Evolutionary conservation across 1,140 invertebrate species (phyloP), one percentile per base, ranked within the genome.

Genomic region (Drosophila albomicans): DNA sequence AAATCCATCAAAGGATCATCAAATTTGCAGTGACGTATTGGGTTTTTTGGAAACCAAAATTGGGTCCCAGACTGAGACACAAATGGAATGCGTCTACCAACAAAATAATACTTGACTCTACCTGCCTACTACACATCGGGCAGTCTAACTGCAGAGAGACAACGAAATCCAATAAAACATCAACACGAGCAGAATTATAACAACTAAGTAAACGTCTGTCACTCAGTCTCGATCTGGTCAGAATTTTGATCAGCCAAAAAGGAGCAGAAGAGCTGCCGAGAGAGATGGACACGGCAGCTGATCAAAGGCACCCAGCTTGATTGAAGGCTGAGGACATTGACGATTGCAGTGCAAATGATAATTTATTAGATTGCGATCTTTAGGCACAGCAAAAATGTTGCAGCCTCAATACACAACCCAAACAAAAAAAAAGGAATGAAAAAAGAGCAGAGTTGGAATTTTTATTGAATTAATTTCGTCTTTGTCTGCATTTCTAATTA

Each of bases 401-500:
- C 57, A 38, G 30, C 16, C 20, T 32, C 35, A 58, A 25, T 25
- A 25, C 20, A n/a, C 45, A 4, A 25, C 41, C 45, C 32, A 59
- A 45, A 45, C 2, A 46, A 5, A 41, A 1, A 20, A 15, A 35
- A 58, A 49, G n/a, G 48, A 41, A 13, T 10, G 38, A 49, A 28
- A 43, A 46, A 38, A 73, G 49, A 73, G 49, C 15, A 43, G 20
- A 56, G 51, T 25, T 72, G 84, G 81, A 66, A 89, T 89, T 89
- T 89, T 81, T 81, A 89, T 89, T 89, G 85, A 89, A 89, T 89
- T 89, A 89, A 89, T 89, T 89, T 89, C 69, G 65, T 81, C 75
- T 75, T 89, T 73, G 85, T 89, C 85, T 89, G 85, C 85, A 89
- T 89, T 89, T 89, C 81, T 89, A 89, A 89, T 89, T 89, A 89